Evolutionary conservation across 1,140 invertebrate genomes (phyloP).

Genomic region (Sycobia sp.): DNA sequence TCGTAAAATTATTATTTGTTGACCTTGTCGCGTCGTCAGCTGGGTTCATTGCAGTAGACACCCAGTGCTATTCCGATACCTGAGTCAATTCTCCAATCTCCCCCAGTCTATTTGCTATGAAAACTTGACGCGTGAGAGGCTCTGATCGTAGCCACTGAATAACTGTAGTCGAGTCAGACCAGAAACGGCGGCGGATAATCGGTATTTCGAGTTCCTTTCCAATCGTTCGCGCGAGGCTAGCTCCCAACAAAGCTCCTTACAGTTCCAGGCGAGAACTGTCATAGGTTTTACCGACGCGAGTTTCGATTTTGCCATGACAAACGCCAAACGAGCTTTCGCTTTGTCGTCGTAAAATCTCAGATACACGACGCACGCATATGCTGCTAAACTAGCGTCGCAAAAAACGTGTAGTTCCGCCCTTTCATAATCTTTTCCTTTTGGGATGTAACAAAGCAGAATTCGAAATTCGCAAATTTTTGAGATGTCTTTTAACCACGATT

Average conservation of each 20-base stretch:
- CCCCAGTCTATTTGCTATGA: neutral
- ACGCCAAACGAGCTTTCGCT: neutral
- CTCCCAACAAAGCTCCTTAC: slow-evolving; percentile 44
- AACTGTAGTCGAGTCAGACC: no score
- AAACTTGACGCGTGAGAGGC: slow-evolving; percentile 32
- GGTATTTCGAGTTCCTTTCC: neutral
- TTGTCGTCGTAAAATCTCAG: neutral
- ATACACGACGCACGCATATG: no score
- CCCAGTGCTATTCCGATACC: slow-evolving; percentile 1
- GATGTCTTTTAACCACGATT: no score
- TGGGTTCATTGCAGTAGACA: no score
- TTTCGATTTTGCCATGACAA: slow-evolving; percentile 36
- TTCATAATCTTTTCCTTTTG: no score
- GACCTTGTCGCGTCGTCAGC: neutral
- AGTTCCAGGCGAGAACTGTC: slow-evolving; percentile 50
- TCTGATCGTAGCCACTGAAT: slow-evolving; percentile 43
- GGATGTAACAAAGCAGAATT: no score
- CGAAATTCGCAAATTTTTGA: no score
- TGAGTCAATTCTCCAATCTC: neutral
- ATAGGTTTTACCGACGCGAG: slow-evolving; percentile 46
- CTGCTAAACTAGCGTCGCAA: no score
- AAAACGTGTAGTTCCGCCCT: no score
- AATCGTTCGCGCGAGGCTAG: neutral
- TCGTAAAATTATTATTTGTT: neutral
- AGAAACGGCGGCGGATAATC: no score